phyloP scores from a whole-genome alignment of 1,140 invertebrate genomes.

The Papilio aristodemus region DNA sequence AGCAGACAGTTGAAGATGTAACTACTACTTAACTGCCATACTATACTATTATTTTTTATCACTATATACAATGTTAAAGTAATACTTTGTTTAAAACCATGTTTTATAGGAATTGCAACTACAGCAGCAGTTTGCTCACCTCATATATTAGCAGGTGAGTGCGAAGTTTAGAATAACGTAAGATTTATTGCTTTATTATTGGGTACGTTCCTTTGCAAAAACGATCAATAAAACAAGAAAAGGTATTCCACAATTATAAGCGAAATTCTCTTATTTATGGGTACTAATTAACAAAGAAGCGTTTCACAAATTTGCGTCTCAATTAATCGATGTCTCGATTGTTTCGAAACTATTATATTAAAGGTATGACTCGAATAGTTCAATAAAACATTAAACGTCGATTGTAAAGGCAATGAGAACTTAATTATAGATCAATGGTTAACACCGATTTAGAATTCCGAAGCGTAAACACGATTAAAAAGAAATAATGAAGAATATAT shows the following conservation, averaged over 20 bases:
- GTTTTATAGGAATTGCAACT: neutral
- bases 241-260: neutral
- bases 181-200: neutral
- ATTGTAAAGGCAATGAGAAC: constrained; percentile 2
- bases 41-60: no score
- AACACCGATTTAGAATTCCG: constrained; percentile 19
- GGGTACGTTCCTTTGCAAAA: neutral
- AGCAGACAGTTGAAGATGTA: no score
- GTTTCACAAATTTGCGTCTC: neutral
- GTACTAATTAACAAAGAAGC: neutral
- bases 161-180: constrained; percentile 7
- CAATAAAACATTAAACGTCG: constrained; percentile 20
- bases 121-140: neutral
- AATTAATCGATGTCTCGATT: constrained; percentile 19
- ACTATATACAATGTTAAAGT: neutral
- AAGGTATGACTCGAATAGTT: neutral
- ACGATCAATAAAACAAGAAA: neutral
- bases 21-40: no score
- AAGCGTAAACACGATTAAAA: constrained; percentile 36
- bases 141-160: constrained; percentile 10
- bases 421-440: constrained; percentile 25
- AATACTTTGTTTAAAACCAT: constrained; percentile 4
- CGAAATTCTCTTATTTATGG: constrained; percentile 15
- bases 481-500: constrained; percentile 45
- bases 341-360: constrained; percentile 11